These are phyloP conservation scores for Thalassoma bifasciatum DNA, from an alignment of 2,113 vertebrate genomes.

Conservation along the genomic window DNA sequence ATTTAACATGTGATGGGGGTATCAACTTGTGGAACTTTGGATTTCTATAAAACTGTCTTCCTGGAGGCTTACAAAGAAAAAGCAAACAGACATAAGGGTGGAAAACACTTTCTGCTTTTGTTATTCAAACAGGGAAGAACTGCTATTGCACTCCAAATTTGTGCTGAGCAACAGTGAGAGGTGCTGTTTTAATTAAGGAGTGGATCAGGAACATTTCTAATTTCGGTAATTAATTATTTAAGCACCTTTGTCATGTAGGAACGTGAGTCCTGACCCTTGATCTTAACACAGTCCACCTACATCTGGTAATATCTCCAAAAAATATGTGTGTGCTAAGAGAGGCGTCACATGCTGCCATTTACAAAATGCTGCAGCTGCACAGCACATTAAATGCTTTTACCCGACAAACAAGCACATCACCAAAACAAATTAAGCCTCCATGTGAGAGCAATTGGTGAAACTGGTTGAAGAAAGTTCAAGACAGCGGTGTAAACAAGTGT, in stretches of 20 bases:
- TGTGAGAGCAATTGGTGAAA: conserved; percentile 78
- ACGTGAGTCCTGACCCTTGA: background rate
- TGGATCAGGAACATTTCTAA: too few relatives aligned
- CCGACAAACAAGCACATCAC: conserved; percentile 65
- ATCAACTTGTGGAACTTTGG: background rate
- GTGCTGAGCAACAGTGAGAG: too few relatives aligned
- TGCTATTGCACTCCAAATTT: background rate
- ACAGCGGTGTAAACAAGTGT: conserved; percentile 68
- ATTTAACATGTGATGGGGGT: background rate
- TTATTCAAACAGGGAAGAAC: background rate
- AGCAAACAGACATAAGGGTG: background rate
- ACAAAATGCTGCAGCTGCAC: conserved; percentile 36
- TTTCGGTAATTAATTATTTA: too few relatives aligned
- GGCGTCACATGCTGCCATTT: conserved; percentile 51
- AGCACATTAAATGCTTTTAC: conserved; percentile 57
- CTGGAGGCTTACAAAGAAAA: too few relatives aligned
- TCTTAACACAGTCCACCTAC: background rate
- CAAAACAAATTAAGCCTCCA: conserved; percentile 81
- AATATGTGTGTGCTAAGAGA: background rate
- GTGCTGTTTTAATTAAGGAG: too few relatives aligned
- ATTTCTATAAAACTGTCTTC: background rate
- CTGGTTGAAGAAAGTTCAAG: conserved; percentile 61
- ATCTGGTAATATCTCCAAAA: conserved; percentile 3
- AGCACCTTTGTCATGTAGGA: too few relatives aligned
- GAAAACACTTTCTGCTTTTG: background rate